Base-by-base conservation (phyloP, 2,797 vertebrate species). In the Pipistrellus pygmaeus region DNA sequence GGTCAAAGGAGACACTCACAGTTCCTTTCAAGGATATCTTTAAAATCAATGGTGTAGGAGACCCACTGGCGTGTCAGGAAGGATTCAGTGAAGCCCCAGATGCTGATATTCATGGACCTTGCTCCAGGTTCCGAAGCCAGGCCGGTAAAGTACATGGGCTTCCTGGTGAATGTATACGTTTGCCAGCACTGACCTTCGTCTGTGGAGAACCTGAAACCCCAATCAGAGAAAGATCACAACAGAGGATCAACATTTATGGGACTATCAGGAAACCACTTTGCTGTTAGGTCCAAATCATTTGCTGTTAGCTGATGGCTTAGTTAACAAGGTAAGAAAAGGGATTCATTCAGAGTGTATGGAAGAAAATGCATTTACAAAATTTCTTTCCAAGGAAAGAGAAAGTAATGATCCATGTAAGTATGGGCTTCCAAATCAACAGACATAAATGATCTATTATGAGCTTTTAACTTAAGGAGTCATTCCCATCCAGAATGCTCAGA, bases 131-230 rank as follows among this genome's bases (percentile, higher is more conserved):
- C 99, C 0, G 99, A 99, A 0, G 99, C 99, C 80, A 99, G 97
- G 4, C 99, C 99, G 0, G 99, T 99, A 81, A 99, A 99, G 96
- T 97, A 98, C 93, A 99, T 98, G 25, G 99, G 98, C 0, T 99
- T 98, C 1, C 96, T 25, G 23, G 98, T 98, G 98, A 99, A 99
- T 0, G 41, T 94, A 94, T 99, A 99, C 35, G 95, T 96, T 38
- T 98, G 97, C 99, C 99, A 99, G 97, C 99, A 99, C 93, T 99
- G 99, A 30, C 99, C 99, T 96, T 99, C 99, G 25, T 99, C 99
- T 11, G 99, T 99, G 51, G 99, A 99, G 97, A 99, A 99, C 97
- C 99, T 99, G 97, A 95, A 73, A 57, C 21, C 20, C 21, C 8
- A 66, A n/a, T 69, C 14, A 62, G 85, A 94, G 55, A 77, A 89